Conservation (phyloP, 1,140 invertebrate species). For the Nebria ingens region DNA sequence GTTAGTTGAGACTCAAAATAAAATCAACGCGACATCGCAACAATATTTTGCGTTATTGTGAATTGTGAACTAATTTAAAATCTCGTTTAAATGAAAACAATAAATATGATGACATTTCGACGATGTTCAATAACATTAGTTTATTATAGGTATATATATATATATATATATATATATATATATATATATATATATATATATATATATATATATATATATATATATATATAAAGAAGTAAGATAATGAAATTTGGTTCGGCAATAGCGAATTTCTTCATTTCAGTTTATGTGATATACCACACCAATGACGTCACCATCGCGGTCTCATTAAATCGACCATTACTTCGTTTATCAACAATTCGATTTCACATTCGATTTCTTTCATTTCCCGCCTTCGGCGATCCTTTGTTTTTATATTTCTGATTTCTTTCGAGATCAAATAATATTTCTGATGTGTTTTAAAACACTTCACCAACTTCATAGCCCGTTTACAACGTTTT, state of each 20-base stretch:
- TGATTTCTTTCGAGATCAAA: too few species aligned
- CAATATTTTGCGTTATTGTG: too few species aligned
- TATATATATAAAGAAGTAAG: neutral
- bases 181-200: too few species aligned
- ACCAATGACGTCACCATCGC: neutral
- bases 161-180: too few species aligned
- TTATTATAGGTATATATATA: too few species aligned
- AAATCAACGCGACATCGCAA: too few species aligned
- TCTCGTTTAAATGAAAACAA: neutral
- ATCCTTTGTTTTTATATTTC: neutral
- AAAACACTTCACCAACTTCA: neutral
- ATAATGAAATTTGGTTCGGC: neutral
- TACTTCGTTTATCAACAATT: slow-evolving; percentile 1
- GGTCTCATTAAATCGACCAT: neutral
- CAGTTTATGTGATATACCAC: neutral
- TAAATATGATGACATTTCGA: neutral
- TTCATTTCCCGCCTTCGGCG: slow-evolving; percentile 1
- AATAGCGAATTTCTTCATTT: neutral
- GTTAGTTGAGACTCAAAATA: too few species aligned
- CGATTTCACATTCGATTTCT: slow-evolving; percentile 4
- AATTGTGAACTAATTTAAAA: neutral
- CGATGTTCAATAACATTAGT: slow-evolving; percentile 1
- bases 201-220: too few species aligned
- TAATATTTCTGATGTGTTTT: neutral
- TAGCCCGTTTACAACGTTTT: neutral